phyloP scores from a whole-genome alignment of 2,888 invertebrate species.

The Liodrosophila aerea region DNA sequence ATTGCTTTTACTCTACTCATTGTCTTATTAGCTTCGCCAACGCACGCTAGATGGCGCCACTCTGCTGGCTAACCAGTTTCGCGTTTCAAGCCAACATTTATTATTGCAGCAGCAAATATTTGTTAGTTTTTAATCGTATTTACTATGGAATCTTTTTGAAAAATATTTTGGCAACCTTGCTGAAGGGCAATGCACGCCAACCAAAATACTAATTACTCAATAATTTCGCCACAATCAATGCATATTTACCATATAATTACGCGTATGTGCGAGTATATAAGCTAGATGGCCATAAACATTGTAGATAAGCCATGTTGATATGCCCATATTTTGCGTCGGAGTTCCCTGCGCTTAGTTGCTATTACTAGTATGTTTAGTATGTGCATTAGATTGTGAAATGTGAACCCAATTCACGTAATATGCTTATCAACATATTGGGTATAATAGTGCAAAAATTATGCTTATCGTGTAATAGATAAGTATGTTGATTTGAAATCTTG shows the following conservation, averaged over 20 bases:
- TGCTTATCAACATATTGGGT: neutral
- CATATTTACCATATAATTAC: slow-evolving; percentile 34
- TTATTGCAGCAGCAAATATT: too few species aligned
- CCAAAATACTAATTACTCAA: slow-evolving; percentile 52
- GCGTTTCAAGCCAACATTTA: too few species aligned
- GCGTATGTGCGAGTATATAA: neutral
- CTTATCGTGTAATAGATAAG: too few species aligned
- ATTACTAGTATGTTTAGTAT: slow-evolving; percentile 2
- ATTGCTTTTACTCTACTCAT: too few species aligned
- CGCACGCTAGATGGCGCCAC: slow-evolving; percentile 40
- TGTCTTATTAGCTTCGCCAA: slow-evolving; percentile 10
- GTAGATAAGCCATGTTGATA: slow-evolving; percentile 27
- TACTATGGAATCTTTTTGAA: neutral
- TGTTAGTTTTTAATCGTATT: slow-evolving; percentile 3
- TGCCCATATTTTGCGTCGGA: neutral
- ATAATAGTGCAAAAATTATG: too few species aligned
- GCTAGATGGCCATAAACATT: slow-evolving; percentile 11
- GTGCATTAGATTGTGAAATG: slow-evolving; percentile 16
- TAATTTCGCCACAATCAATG: slow-evolving; percentile 28
- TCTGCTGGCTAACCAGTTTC: neutral
- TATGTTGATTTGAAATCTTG: too few species aligned
- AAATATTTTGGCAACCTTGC: slow-evolving; percentile 3
- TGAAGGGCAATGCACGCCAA: slow-evolving; percentile 48
- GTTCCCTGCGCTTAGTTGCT: neutral
- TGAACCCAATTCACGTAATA: neutral